phyloP scores from a whole-genome alignment of 1,140 invertebrate genomes.

The Tribolium madens region DNA sequence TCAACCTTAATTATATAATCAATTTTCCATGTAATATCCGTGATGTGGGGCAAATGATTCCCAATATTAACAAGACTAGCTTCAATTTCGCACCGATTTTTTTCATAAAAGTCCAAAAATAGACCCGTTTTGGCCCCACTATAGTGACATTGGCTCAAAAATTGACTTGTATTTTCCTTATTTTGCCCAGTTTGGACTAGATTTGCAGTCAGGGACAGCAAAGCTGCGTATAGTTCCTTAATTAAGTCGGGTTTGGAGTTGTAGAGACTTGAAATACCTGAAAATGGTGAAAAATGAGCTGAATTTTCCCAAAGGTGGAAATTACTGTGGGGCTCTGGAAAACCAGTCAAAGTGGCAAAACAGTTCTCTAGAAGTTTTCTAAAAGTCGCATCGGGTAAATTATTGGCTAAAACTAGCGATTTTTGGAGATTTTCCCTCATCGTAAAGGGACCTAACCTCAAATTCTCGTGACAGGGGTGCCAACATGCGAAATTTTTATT shows the following conservation, averaged over 20 bases:
- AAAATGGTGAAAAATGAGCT: slow-evolving; percentile 36
- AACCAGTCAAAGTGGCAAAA: slow-evolving; percentile 59
- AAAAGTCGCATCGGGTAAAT: slow-evolving; percentile 63
- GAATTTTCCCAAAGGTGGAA: neutral
- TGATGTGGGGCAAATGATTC: slow-evolving; percentile 70
- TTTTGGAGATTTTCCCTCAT: slow-evolving; percentile 50
- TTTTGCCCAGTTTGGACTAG: slow-evolving; percentile 64
- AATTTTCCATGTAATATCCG: slow-evolving; percentile 76
- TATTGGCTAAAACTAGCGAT: slow-evolving; percentile 59
- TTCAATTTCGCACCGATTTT: slow-evolving; percentile 63
- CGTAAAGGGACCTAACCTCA: slow-evolving; percentile 26
- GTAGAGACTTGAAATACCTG: slow-evolving; percentile 55
- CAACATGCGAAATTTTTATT: neutral
- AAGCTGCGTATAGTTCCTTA: slow-evolving; percentile 65
- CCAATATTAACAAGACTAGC: slow-evolving; percentile 67
- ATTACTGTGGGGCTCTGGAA: slow-evolving; percentile 61
- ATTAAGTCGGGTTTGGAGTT: slow-evolving; percentile 64
- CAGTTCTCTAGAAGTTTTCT: slow-evolving; percentile 63
- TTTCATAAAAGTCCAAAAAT: slow-evolving; percentile 64
- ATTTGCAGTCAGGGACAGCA: slow-evolving; percentile 66
- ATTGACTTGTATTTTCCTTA: slow-evolving; percentile 61
- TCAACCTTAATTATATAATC: slow-evolving; percentile 71
- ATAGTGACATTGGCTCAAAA: slow-evolving; percentile 62
- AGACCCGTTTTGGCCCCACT: slow-evolving; percentile 60
- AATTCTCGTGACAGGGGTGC: neutral